Evolutionary conservation across 2,797 vertebrate species (phyloP), one percentile per base, ranked within the genome.

Genomic region (Trachurus trachurus): DNA sequence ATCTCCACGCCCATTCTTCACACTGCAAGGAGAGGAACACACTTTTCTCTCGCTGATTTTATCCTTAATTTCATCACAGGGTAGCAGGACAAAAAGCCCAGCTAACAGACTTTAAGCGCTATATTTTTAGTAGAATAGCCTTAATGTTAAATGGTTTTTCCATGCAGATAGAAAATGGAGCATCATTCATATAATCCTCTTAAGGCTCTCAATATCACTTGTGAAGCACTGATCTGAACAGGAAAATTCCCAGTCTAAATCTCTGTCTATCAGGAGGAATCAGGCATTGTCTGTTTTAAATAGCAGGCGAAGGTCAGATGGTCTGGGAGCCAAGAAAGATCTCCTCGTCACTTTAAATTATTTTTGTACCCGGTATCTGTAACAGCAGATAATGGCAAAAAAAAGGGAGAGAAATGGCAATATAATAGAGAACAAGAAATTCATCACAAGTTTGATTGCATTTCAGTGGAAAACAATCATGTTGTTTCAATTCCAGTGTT

Each of bases 161-260:
- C 45, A 77, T 84, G 85, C 85, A 76, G 69, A 87, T 82, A 53
- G 68, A 80, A 93, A 89, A 89, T 79, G 67, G 71, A 62, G 80
- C 81, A 79, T 89, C 65, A 76, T 53, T 84, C 75, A 88, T 88
- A 82, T 93, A 94, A 94, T 93, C 92, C 91, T 93, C 88, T 94
- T 93, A 92, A 84, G 67, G 77, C 74, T 80, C 80, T 87, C 87
- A 67, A 68, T 90, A 83, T 88, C 71, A 78, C 82, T 79, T 78
- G 82, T 83, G 74, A 84, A 82, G 85, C 59, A 57, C 64, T 68
- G 79, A 89, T 92, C 84, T 76, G 74, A 86, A 76, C 71, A 82
- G 58, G 63, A 71, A 78, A 47, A 66, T 74, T 73, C 74, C 31
- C 64, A 26, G 56, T 64, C 50, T 42, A 68, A 81, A 79, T 88